Base-by-base conservation (phyloP, 2,888 invertebrate genomes). In the Mechanitis messenoides region DNA sequence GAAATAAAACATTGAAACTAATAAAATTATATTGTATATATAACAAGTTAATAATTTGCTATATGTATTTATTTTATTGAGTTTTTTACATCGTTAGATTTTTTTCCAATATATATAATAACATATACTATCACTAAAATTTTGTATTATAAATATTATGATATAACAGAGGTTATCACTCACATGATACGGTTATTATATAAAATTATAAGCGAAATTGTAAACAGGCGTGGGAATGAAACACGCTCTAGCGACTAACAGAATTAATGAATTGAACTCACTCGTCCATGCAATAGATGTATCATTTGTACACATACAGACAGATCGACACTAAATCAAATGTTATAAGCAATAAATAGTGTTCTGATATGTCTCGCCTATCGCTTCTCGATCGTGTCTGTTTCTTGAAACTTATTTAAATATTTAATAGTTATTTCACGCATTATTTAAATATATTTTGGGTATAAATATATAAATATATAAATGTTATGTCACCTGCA, bases 191-290 rank as follows among this genome's bases (percentile, higher is more conserved):
- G 9, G 7, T 50, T 50, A 50, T 50, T 3, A 7, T 35, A 35
- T 50, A 31, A 50, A 50, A 11, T 50, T 50, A 50, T 3, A 50
- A 31, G 50, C 31, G 50, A 50, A 50, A 50, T 50, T 50, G 31
- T 50, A 50, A 50, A 50, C 50, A 50, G 50, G 31, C 50, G 50
- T 50, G 50, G 50, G 50, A 50, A 50, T 50, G 31, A 31, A 50
- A 31, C 50, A 50, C 7, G 50, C 31, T 50, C 7, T 50, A 9
- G 31, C 47, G 47, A 50, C 28, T 50, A 9, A 50, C 47, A 28
- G 50, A 50, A 1, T 31, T 50, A 50, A 50, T 31, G 31, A 50
- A 50, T 3, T 50, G 47, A 50, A 31, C 11, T 28, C 6, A 31
- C 31, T 50, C 31, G 50, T 50, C 3, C 31, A 50, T 31, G 7